These are phyloP conservation scores for Actenoides hombroni DNA, from an alignment of 2,113 vertebrate genomes.

Conservation along the genomic window DNA sequence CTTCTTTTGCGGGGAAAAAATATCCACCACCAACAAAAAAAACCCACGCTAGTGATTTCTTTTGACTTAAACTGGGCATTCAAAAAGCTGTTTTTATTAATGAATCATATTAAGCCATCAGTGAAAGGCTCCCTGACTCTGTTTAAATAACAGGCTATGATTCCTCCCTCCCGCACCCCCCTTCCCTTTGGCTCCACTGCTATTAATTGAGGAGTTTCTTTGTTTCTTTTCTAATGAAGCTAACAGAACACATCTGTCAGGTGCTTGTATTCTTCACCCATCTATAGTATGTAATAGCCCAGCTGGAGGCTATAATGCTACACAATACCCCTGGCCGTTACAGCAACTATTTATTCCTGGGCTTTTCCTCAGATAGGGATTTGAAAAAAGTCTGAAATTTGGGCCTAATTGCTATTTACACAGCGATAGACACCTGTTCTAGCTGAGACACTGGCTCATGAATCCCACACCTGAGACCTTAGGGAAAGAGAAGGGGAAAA, in stretches of 20 bases:
- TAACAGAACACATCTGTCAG: slow-evolving; percentile 91
- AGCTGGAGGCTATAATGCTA: slow-evolving; percentile 86
- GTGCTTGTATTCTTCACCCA: slow-evolving; percentile 86
- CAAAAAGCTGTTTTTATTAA: slow-evolving; percentile 87
- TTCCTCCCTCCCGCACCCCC: slow-evolving; percentile 79
- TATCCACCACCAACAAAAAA: slow-evolving; percentile 31
- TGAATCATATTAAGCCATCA: slow-evolving; percentile 84
- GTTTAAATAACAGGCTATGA: slow-evolving; percentile 88
- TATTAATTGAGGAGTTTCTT: slow-evolving; percentile 90
- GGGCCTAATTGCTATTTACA: slow-evolving; percentile 94
- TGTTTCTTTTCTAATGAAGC: slow-evolving; percentile 92
- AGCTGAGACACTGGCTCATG: slow-evolving; percentile 84
- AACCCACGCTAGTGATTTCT: slow-evolving; percentile 76
- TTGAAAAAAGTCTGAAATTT: slow-evolving; percentile 86
- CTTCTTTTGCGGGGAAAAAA: slow-evolving; percentile 71
- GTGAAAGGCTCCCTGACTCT: slow-evolving; percentile 86
- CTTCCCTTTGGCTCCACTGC: slow-evolving; percentile 79
- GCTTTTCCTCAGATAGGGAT: slow-evolving; percentile 88
- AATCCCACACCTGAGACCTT: slow-evolving; percentile 94
- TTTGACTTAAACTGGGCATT: slow-evolving; percentile 87
- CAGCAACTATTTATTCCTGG: slow-evolving; percentile 88
- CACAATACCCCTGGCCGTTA: slow-evolving; percentile 86
- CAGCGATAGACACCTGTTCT: slow-evolving; percentile 89
- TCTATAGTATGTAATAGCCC: slow-evolving; percentile 89
- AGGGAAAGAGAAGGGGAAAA: slow-evolving; percentile 81